Conservation (phyloP, 2,113 vertebrate species). For the Accipiter cooperii region DNA sequence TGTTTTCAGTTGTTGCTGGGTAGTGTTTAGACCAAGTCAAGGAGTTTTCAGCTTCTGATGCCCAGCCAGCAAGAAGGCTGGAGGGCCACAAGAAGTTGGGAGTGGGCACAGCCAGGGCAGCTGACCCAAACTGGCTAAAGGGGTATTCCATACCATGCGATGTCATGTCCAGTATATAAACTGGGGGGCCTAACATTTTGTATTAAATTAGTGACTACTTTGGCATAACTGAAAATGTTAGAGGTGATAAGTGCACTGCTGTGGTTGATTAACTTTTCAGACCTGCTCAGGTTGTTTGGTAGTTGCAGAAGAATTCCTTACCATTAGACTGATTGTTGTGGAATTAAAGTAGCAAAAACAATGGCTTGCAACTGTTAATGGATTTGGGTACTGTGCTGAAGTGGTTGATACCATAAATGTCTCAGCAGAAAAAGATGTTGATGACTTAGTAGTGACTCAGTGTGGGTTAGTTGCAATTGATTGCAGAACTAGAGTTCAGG, state of each 20-base stretch:
- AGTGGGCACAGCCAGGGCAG: no score
- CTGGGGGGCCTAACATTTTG: neutral
- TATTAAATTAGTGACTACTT: neutral
- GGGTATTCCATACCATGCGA: no score
- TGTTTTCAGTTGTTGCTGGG: no score
- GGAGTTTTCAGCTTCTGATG: no score
- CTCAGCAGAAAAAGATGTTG: neutral
- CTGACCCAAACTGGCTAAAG: no score
- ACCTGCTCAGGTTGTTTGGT: neutral
- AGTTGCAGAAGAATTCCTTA: neutral
- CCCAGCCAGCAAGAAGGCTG: no score
- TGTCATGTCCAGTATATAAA: no score
- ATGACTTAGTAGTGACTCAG: neutral
- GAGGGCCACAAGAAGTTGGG: no score
- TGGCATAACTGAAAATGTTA: neutral
- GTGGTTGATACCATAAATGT: neutral
- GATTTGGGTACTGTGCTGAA: neutral
- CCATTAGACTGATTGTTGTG: neutral
- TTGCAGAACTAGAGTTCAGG: neutral
- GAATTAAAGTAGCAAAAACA: neutral
- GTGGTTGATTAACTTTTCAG: neutral
- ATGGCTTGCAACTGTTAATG: neutral
- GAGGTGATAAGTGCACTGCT: neutral
- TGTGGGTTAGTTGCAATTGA: neutral
- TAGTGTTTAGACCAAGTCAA: no score